A percentile compares a stretch with the other conserved stretches of the same genome.
Evolutionary conservation across 64 coral and sea anemone genomes (phyloP).

Genomic region (Astreopora myriophthalma): DNA sequence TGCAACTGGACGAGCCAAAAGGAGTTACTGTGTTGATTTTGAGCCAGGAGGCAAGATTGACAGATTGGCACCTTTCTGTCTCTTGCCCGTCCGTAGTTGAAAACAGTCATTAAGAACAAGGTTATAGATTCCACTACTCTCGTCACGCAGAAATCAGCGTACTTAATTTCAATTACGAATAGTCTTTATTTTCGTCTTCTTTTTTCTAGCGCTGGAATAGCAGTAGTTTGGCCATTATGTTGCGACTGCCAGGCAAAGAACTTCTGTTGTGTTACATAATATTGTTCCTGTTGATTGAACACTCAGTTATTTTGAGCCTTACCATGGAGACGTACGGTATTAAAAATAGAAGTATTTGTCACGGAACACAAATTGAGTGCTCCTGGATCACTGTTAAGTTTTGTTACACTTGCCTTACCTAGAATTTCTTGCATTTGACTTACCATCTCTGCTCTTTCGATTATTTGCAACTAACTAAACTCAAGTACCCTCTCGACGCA

Average conservation of each 20-base stretch:
- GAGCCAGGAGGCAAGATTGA: too few species aligned
- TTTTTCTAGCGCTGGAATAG: too few species aligned
- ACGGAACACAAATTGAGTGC: not conserved
- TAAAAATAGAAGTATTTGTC: not conserved
- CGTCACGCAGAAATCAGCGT: too few species aligned
- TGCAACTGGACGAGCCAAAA: too few species aligned
- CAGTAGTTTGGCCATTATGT: not conserved
- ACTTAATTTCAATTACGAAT: too few species aligned
- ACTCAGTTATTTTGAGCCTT: not conserved
- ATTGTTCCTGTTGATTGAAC: too few species aligned
- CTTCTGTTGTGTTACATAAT: not conserved
- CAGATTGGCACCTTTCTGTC: too few species aligned
- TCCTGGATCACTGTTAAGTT: not conserved
- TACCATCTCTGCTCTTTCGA: not conserved
- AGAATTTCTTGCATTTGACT: not conserved
- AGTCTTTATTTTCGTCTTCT: too few species aligned
- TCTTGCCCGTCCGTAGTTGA: too few species aligned
- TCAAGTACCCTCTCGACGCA: not conserved
- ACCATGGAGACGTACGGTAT: not conserved
- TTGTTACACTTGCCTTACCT: not conserved
- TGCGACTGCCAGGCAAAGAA: not conserved
- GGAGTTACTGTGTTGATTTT: too few species aligned
- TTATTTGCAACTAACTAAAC: not conserved
- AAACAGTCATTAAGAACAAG: too few species aligned
- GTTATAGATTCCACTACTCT: too few species aligned